These are phyloP conservation scores for Zaprionus capensis DNA, from an alignment of 1,140 invertebrate species.

Conservation along the genomic window DNA sequence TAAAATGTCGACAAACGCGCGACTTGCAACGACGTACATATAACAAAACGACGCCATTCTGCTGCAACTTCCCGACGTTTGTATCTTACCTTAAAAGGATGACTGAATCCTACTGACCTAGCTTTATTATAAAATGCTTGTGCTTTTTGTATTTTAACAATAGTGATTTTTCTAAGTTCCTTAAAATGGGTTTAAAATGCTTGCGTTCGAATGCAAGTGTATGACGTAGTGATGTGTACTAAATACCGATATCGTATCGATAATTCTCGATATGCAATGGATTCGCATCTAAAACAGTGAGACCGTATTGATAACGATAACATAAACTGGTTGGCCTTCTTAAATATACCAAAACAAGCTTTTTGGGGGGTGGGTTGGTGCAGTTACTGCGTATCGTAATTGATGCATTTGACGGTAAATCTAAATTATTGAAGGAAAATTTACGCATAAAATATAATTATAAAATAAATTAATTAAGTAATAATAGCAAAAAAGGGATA, in stretches of 20 bases:
- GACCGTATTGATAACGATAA: not conserved
- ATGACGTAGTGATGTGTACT: not conserved
- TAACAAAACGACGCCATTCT: not conserved
- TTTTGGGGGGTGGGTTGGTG: too few relatives aligned
- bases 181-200: slow-evolving; percentile 4
- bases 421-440: too few relatives aligned
- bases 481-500: too few relatives aligned
- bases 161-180: not conserved
- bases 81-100: not conserved
- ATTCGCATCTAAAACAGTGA: not conserved
- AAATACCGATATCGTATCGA: not conserved
- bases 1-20: not conserved
- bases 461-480: too few relatives aligned
- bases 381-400: too few relatives aligned
- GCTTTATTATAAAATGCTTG: not conserved
- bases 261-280: not conserved
- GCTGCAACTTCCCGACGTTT: not conserved
- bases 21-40: not conserved
- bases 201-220: slow-evolving; percentile 12
- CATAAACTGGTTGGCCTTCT: too few relatives aligned
- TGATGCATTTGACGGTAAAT: too few relatives aligned
- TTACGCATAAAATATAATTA: too few relatives aligned
- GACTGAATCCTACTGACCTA: not conserved
- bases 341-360: too few relatives aligned
- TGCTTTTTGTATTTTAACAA: not conserved